phyloP scores from a whole-genome alignment of 2,797 vertebrate species.

The Clarias platycephalus region DNA sequence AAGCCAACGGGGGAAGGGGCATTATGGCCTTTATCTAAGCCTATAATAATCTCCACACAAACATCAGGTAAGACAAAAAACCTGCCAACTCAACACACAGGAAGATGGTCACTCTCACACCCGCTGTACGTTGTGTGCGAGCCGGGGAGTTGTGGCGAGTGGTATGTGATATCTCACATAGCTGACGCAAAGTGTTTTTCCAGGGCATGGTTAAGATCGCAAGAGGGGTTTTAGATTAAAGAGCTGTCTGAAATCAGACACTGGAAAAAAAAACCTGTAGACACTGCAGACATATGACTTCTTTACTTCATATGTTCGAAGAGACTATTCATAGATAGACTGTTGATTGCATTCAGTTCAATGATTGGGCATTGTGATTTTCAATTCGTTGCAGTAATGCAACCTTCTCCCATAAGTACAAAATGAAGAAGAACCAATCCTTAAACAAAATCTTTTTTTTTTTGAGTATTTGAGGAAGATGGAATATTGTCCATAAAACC shows the following conservation, averaged over 20 bases:
- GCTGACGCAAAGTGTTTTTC: constrained; percentile 36
- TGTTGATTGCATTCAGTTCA: too few relatives aligned
- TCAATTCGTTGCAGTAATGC: too few relatives aligned
- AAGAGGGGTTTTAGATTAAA: constrained; percentile 40
- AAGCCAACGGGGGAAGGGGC: constrained; percentile 61
- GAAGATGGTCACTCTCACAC: constrained; percentile 54
- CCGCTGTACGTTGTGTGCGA: constrained; percentile 25
- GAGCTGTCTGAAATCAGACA: constrained; percentile 33
- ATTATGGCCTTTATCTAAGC: constrained; percentile 18
- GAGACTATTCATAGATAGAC: not conserved
- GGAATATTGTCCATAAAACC: too few relatives aligned
- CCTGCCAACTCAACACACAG: constrained; percentile 62
- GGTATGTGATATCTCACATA: constrained; percentile 13
- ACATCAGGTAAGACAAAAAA: constrained; percentile 69
- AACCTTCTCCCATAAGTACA: too few relatives aligned
- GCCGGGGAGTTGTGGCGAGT: constrained; percentile 9
- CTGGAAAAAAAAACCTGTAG: constrained; percentile 45
- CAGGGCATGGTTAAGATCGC: constrained; percentile 36
- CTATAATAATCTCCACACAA: constrained; percentile 42
- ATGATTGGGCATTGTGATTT: too few relatives aligned
- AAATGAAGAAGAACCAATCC: too few relatives aligned
- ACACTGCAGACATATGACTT: constrained; percentile 62
- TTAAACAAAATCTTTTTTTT: too few relatives aligned
- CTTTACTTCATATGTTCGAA: constrained; percentile 52
- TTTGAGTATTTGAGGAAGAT: too few relatives aligned